Percentiles rank a stretch among this genome's conserved stretches.
phyloP scores from a whole-genome alignment of 1,140 invertebrate genomes.

The Conus betulinus region DNA sequence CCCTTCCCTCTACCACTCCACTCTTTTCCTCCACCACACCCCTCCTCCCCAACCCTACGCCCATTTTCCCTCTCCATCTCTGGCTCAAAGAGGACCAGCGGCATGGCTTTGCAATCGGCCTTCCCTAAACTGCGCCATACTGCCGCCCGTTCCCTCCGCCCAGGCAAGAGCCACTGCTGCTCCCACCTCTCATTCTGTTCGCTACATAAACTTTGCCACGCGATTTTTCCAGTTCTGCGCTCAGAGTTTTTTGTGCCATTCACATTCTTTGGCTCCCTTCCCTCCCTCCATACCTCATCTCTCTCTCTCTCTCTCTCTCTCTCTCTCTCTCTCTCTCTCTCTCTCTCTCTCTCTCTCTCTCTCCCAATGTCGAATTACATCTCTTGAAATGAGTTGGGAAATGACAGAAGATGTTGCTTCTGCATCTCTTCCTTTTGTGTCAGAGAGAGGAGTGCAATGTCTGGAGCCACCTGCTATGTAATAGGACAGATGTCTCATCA shows the following conservation, averaged over 20 bases:
- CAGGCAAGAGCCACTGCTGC: neutral
- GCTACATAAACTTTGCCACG: slow-evolving; percentile 14
- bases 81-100: too few species aligned
- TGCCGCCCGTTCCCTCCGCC: neutral
- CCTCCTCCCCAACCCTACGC: too few species aligned
- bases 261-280: neutral
- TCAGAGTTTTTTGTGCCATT: neutral
- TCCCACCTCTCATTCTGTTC: slow-evolving; percentile 1
- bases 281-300: neutral
- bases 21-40: too few species aligned
- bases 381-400: neutral
- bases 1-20: too few species aligned
- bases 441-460: neutral
- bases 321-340: too few species aligned
- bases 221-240: slow-evolving; percentile 1
- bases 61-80: too few species aligned
- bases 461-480: neutral
- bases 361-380: neutral
- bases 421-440: neutral
- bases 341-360: too few species aligned
- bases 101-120: neutral
- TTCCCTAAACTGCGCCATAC: neutral
- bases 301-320: neutral
- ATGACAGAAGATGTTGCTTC: neutral
- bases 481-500: neutral